Evolutionary conservation across 2,888 invertebrate genomes (phyloP).

Genomic region (Lomographa bimaculata): DNA sequence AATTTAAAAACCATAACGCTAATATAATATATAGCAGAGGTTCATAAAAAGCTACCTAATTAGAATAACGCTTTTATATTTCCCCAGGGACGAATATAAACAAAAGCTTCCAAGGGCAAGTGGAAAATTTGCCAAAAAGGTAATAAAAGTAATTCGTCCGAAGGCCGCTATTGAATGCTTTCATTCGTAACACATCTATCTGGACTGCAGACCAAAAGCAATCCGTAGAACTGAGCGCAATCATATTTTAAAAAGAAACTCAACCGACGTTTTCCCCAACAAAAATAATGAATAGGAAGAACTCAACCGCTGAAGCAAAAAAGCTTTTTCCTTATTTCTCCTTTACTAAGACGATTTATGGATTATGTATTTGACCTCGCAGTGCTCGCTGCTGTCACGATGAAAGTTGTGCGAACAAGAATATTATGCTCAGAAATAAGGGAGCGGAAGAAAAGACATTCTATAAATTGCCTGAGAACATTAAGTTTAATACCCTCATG

Average conservation of each 20-base stretch:
- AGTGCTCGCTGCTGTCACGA: slow-evolving; percentile 55
- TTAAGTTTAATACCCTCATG: slow-evolving; percentile 40
- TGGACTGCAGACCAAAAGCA: slow-evolving; percentile 26
- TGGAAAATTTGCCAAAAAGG: neutral
- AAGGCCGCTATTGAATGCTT: slow-evolving; percentile 17
- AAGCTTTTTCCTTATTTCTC: slow-evolving; percentile 57
- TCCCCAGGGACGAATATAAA: neutral
- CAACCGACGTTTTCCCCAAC: slow-evolving; percentile 41
- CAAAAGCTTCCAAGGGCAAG: slow-evolving; percentile 1
- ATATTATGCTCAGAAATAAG: slow-evolving; percentile 51
- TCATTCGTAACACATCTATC: slow-evolving; percentile 9
- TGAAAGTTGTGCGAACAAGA: slow-evolving; percentile 59
- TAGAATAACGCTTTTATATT: slow-evolving; percentile 2
- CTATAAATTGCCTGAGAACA: slow-evolving; percentile 43
- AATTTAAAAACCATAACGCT: too few species aligned
- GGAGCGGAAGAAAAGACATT: slow-evolving; percentile 45
- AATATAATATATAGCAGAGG: too few species aligned
- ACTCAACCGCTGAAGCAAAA: slow-evolving; percentile 55
- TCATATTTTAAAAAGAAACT: slow-evolving; percentile 32
- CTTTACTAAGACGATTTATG: slow-evolving; percentile 64
- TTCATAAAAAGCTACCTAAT: too few species aligned
- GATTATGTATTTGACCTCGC: slow-evolving; percentile 72
- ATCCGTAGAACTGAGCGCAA: slow-evolving; percentile 25
- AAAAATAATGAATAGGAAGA: slow-evolving; percentile 62
- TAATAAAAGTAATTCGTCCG: slow-evolving; percentile 7